Base-by-base conservation (phyloP, 64 coral and sea anemone species). In the Stichodactyla mertensii region DNA sequence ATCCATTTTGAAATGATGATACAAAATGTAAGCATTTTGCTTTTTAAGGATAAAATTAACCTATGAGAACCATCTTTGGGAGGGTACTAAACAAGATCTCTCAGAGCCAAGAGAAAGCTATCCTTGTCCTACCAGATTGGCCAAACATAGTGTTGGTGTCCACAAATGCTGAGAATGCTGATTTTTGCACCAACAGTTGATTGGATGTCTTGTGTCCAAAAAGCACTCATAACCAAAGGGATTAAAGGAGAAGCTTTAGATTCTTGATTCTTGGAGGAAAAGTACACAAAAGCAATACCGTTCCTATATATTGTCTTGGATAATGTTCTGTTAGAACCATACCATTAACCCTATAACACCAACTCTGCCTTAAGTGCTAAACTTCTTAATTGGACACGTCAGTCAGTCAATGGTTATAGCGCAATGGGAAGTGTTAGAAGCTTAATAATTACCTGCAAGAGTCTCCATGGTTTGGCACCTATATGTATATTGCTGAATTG, bases 181-280 rank as follows among this genome's bases (percentile, higher is more conserved):
- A 57, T 57, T 57, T 7, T 13, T 10, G 13, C 55, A 57, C 55
- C 0, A 2, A 19, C 69, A 20, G 24, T 55, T 91, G 57, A 86
- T 86, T 86, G 89, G 89, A 4, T 91, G 89, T 91, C 89, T 90
- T 91, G 83, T 86, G 69, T 91, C 89, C 54, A 71, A 83, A 3
- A 90, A 90, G 58, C 51, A 31, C 55, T 89, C 79, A 53, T 26
- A 18, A 16, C 26, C 11, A 79, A 89, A 89, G 88, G 88, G 20
- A 82, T 89, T 69, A 57, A 62, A 62, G 80, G 80, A 14, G 62
- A 89, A 84, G 52, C 80, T 14, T 70, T 69, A 61, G 82, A 77
- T 89, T 26, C 52, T 83, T 89, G 88, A 89, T 36, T 89, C 61
- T 56, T 89, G 88, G 88, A 60, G 79, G 66, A 52, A 89, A 13